Percentiles rank a stretch among this genome's conserved stretches.
Conservation (phyloP, 2,113 vertebrate species). For the Chaenocephalus aceratus region DNA sequence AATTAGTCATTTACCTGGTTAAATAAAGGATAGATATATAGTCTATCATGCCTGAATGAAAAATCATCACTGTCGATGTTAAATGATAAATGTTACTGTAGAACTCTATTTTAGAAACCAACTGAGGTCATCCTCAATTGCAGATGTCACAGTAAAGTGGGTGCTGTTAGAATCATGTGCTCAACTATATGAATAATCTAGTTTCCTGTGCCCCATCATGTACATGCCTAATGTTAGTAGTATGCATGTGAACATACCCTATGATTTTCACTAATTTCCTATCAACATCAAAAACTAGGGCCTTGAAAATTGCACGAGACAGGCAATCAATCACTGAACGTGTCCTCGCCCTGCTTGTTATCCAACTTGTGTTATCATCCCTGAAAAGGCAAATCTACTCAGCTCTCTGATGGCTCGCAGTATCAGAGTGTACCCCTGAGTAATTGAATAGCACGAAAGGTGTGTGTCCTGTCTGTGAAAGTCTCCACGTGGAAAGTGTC, state of each 20-base stretch:
- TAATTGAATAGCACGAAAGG: slow-evolving; percentile 39
- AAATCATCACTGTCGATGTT: not conserved
- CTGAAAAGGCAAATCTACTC: slow-evolving; percentile 39
- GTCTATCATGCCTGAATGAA: not conserved
- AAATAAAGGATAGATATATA: too few relatives aligned
- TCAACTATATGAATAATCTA: not conserved
- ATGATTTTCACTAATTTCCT: slow-evolving; percentile 5
- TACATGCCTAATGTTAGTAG: too few relatives aligned
- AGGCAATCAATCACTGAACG: slow-evolving; percentile 35
- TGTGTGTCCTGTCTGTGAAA: slow-evolving; percentile 11
- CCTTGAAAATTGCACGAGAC: not conserved
- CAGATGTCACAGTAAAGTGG: not conserved
- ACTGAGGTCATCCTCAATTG: not conserved
- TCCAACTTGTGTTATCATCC: slow-evolving; percentile 3
- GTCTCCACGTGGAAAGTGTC: slow-evolving; percentile 15
- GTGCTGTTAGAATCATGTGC: not conserved
- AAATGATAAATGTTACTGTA: not conserved
- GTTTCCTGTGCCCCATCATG: not conserved
- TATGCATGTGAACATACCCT: too few relatives aligned
- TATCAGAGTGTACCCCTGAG: slow-evolving; percentile 32
- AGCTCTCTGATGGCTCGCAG: not conserved
- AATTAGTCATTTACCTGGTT: too few relatives aligned
- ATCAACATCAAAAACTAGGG: not conserved
- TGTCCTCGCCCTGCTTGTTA: slow-evolving; percentile 16
- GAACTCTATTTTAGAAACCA: not conserved